These are phyloP conservation scores for Enteromius viviparus DNA, from an alignment of 2,797 vertebrate species.

Conservation along the genomic window DNA sequence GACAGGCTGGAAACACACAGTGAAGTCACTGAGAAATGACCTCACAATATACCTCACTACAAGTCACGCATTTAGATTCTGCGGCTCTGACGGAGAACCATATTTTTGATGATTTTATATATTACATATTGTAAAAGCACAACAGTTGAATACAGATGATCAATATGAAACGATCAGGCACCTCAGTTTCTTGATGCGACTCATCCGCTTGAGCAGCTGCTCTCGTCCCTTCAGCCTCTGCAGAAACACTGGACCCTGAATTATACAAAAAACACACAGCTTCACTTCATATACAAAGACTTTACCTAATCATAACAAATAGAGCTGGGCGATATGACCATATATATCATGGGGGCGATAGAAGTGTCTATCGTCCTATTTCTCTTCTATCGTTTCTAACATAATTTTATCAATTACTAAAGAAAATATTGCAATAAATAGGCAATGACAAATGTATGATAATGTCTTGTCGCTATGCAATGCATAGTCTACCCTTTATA, in stretches of 20 bases:
- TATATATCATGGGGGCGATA: too few relatives aligned
- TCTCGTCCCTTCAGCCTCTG: not conserved
- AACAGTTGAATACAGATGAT: not conserved
- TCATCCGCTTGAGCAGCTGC: not conserved
- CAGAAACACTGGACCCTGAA: conserved; percentile 34
- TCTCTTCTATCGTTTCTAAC: too few relatives aligned
- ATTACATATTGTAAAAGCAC: not conserved
- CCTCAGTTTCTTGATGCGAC: not conserved
- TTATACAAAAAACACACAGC: not conserved
- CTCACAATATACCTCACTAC: too few relatives aligned
- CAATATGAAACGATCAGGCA: not conserved
- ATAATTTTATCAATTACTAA: too few relatives aligned
- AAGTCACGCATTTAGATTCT: too few relatives aligned
- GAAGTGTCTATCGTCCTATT: too few relatives aligned
- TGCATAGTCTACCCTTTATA: too few relatives aligned
- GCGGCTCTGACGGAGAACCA: not conserved
- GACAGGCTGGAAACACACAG: not conserved
- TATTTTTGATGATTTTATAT: too few relatives aligned
- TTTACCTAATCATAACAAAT: not conserved
- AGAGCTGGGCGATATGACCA: too few relatives aligned
- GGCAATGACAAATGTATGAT: too few relatives aligned
- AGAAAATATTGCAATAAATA: too few relatives aligned
- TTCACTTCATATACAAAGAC: not conserved
- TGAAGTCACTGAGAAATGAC: not conserved
- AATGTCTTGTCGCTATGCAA: too few relatives aligned